Percentiles rank a stretch among this genome's conserved stretches.
Evolutionary conservation across 2,797 vertebrate species (phyloP).

Genomic region (Pseudochromis fuscus): DNA sequence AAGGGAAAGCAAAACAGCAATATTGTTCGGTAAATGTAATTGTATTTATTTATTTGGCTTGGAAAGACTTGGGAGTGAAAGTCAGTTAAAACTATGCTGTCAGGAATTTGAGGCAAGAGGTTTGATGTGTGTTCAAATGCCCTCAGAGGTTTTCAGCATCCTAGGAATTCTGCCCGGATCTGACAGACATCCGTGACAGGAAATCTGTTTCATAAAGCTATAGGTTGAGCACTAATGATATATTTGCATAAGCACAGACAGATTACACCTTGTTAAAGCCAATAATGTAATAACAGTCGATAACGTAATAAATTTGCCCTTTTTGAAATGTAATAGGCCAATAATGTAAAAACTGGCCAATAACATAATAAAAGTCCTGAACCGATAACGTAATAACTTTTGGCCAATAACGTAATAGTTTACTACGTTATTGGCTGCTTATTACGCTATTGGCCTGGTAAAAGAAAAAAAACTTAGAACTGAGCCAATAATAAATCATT

Average conservation of each 20-base stretch:
- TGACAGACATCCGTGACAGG: neutral
- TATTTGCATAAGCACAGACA: slow-evolving; percentile 5
- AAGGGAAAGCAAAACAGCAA: neutral
- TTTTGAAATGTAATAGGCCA: no score
- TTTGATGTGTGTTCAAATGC: neutral
- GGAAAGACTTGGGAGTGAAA: neutral
- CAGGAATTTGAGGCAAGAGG: neutral
- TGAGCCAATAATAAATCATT: no score
- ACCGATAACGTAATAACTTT: no score
- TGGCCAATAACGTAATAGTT: no score
- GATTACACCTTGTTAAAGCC: no score
- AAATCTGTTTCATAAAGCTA: slow-evolving; percentile 11
- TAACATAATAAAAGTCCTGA: no score
- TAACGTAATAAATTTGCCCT: no score
- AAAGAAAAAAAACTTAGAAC: no score
- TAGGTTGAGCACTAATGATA: slow-evolving; percentile 13
- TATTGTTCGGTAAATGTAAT: neutral
- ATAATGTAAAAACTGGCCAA: no score
- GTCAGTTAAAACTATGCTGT: neutral
- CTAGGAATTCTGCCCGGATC: neutral
- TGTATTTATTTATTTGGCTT: neutral
- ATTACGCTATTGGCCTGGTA: no score
- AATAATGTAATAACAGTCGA: no score
- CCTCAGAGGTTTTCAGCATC: neutral
- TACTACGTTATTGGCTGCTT: no score